Conservation (phyloP, 2,797 vertebrate species). For the Gymnocypris eckloni region DNA sequence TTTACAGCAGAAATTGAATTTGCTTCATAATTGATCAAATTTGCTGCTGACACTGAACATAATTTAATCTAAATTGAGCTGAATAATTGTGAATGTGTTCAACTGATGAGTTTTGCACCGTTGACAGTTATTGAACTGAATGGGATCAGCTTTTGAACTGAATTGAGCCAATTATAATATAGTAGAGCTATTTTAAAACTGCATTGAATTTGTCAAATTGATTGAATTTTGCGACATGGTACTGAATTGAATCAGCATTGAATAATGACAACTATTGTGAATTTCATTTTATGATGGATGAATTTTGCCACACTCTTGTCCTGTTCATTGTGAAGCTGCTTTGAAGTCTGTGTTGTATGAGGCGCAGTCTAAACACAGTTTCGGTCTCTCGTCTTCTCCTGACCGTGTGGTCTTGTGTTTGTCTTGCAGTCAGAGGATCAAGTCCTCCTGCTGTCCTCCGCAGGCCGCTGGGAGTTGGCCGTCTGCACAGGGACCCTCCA, state of each 20-base stretch:
- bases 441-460: constrained; percentile 92
- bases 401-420: constrained; percentile 19
- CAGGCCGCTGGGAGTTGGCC: constrained; percentile 91
- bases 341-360: background rate
- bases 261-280: background rate
- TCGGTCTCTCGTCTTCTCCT: background rate
- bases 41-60: background rate
- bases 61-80: background rate
- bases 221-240: background rate
- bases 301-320: background rate
- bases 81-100: background rate
- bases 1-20: too few species aligned
- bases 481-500: constrained; percentile 88
- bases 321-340: background rate
- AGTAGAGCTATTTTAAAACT: background rate
- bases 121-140: background rate
- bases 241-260: background rate
- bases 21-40: too few species aligned
- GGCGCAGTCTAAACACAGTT: background rate
- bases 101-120: background rate
- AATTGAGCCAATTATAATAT: background rate
- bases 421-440: constrained; percentile 89
- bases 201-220: background rate
- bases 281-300: background rate
- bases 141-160: background rate